Evolutionary conservation across 1,140 invertebrate species (phyloP).

Genomic region (Planococcus citri): DNA sequence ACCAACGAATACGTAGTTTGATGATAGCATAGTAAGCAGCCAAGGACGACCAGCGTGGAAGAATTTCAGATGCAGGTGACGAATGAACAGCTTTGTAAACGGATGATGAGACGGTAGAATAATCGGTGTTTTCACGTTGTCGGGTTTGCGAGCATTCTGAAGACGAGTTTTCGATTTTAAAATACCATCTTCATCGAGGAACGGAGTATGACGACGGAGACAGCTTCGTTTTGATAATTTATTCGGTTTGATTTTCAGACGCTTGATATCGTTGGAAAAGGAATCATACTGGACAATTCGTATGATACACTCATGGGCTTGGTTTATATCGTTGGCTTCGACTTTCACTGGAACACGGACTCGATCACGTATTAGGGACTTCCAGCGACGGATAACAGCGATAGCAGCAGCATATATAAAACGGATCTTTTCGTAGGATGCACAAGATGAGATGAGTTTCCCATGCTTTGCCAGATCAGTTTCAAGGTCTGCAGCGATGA

Average conservation of each 20-base stretch:
- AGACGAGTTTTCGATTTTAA: slow-evolving; percentile 24
- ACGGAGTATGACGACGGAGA: slow-evolving; percentile 15
- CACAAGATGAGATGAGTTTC: too few species aligned
- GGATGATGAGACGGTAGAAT: slow-evolving; percentile 22
- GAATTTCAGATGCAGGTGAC: slow-evolving; percentile 31
- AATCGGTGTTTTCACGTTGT: slow-evolving; percentile 24
- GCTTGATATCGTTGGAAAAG: neutral
- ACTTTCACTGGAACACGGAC: too few species aligned
- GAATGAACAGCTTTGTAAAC: slow-evolving; percentile 32
- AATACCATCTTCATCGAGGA: slow-evolving; percentile 24
- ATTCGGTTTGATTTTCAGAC: neutral
- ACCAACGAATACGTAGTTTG: slow-evolving; percentile 30
- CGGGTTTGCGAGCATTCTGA: neutral
- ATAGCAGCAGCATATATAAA: too few species aligned
- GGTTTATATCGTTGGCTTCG: too few species aligned
- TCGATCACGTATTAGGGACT: too few species aligned
- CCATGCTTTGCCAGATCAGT: too few species aligned
- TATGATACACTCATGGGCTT: too few species aligned
- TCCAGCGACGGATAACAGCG: too few species aligned
- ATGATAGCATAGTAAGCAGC: slow-evolving; percentile 26
- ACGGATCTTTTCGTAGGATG: too few species aligned
- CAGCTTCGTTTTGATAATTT: neutral
- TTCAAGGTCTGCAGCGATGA: too few species aligned
- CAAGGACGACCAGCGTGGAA: too few species aligned
- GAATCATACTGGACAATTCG: neutral